Base-by-base conservation (phyloP, 2,888 invertebrate species). In the Callyntrura guangdongensis region DNA sequence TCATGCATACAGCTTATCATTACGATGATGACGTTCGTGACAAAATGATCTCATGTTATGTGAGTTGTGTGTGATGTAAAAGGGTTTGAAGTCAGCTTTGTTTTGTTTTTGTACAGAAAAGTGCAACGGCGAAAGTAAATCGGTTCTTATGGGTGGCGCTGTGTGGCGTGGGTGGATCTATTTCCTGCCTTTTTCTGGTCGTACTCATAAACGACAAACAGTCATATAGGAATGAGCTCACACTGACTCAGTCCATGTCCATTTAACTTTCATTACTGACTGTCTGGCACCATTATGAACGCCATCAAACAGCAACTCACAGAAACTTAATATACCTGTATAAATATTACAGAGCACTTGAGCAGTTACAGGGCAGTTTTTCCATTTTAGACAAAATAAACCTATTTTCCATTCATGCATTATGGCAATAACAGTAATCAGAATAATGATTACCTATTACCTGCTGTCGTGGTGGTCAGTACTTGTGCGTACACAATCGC, bases 161-260 rank as follows among this genome's bases (percentile, higher is more conserved):
- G 45, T 45, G 83, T 89, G 88, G 88, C n/a, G 88, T 89, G 88
- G 88, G 88, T 83, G 88, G 88, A 83, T 27, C 83, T 59, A 89
- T 89, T 89, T 89, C 88, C 88, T 89, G 88, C 74, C 82, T 88
- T 82, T 27, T 85, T 72, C 20, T 47, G 9, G 72, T 61, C 11
- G 17, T 17, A 17, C 6, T 59, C 6, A 59, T 47, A 11, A 47
- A 47, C 6, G 11, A 47, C 47, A 8, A 47, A 17, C 20, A 61
- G 61, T 61, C 1, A 4, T 20, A 1, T 69, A 69, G 14, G 27
- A 2, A 36, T 14, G n/a, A n/a, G n/a, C n/a, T n/a, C n/a, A n/a
- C n/a, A n/a, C n/a, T n/a, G n/a, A n/a, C n/a, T n/a, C n/a, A n/a
- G n/a, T n/a, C n/a, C 36, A 69, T 36, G 5, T 67, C 27, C 27